phyloP scores from a whole-genome alignment of 2,113 vertebrate genomes.

The Merops nubicus region DNA sequence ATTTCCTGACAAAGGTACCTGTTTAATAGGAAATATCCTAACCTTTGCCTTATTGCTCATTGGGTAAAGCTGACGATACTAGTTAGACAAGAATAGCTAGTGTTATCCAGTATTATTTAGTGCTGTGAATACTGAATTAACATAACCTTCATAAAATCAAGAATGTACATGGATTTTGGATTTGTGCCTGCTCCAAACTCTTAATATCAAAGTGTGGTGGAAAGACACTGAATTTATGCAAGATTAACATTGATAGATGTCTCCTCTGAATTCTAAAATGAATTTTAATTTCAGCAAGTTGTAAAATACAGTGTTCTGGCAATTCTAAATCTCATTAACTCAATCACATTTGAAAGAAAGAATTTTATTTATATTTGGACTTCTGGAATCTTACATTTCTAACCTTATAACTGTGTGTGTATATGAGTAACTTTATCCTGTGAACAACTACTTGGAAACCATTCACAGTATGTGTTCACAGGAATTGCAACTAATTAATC shows the following conservation, averaged over 20 bases:
- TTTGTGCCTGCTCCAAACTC: background rate
- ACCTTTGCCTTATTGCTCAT: background rate
- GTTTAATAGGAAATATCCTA: background rate
- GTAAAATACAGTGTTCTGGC: background rate
- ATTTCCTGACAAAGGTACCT: background rate
- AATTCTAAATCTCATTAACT: background rate
- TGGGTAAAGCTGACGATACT: background rate
- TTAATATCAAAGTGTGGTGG: background rate
- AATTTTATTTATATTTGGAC: background rate
- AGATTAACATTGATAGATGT: background rate
- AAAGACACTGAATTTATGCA: background rate
- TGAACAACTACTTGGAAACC: background rate
- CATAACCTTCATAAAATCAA: background rate
- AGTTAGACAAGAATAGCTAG: background rate
- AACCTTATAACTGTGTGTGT: background rate
- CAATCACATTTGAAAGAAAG: background rate
- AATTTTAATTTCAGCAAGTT: background rate
- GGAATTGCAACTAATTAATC: background rate
- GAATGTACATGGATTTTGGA: background rate
- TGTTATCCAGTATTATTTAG: background rate
- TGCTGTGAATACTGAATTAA: background rate
- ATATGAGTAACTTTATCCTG: background rate
- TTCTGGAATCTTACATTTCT: background rate
- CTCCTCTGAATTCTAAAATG: slow-evolving; percentile 16
- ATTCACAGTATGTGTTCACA: background rate